Base-by-base conservation (phyloP, 2,888 invertebrate species). In the Taenaris catops region DNA sequence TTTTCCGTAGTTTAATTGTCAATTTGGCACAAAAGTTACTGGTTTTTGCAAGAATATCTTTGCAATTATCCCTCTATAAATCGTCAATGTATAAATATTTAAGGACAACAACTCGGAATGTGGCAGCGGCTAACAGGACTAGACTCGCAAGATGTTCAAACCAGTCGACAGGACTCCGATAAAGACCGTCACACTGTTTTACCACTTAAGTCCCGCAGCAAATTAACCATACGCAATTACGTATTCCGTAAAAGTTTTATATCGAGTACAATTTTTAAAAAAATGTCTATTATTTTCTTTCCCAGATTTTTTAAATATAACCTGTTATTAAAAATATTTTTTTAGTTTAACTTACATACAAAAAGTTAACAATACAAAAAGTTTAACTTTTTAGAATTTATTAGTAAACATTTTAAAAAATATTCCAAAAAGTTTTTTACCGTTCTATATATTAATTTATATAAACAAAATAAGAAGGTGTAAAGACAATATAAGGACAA, bases 91-190 rank as follows among this genome's bases (percentile, higher is more conserved):
- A 34, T 21, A 39, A 35, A 39, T 43, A 39, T 43, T 39, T 43
- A 43, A 39, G 33, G 35, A 36, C 35, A 39, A 28, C 35, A 25
- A 33, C 8, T 28, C 34, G 33, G 34, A 32, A 44, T 37, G 37
- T 34, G 32, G 40, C 18, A 19, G 35, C 23, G 27, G 18, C 27
- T 28, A 19, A 36, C 34, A 24, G 41, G 34, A 36, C 40, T 25
- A 34, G 44, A 25, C 29, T 8, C 46, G 61, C 65, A 69, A 67
- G 66, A 65, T 69, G 65, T 60, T 47, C 45, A 42, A 54, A 65
- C 64, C 58, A 58, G 66, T 66, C 51, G 43, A 37, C 51, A 33
- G 38, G 50, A 48, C 46, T 48, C 47, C 52, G 50, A 54, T 51
- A 52, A 48, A 47, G 44, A 37, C 41, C 41, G 41, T 35, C 45